Percentiles rank a stretch among this genome's conserved stretches.
phyloP scores from a whole-genome alignment of 2,797 vertebrate species.

The Takifugu rubripes region DNA sequence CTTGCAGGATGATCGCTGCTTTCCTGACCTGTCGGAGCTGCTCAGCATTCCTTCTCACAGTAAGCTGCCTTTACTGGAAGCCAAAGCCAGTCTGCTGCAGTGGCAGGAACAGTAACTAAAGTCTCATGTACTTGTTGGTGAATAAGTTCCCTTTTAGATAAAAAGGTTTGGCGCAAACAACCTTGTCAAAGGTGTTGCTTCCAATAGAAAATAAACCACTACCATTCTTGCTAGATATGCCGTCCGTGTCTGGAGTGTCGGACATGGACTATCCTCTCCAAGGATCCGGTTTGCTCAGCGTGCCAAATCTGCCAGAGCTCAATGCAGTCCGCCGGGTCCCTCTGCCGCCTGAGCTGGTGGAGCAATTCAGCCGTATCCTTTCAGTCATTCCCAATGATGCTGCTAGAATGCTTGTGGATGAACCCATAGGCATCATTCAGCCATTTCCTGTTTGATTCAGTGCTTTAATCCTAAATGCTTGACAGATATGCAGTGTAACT shows the following conservation, averaged over 20 bases:
- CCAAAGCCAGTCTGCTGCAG: too few species aligned
- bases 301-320: conserved; percentile 92
- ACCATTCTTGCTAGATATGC: conserved; percentile 77
- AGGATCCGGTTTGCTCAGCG: conserved; percentile 85
- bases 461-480: conserved; percentile 53
- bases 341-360: conserved; percentile 92
- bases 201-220: too few species aligned
- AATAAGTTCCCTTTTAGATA: too few species aligned
- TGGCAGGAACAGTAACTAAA: too few species aligned
- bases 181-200: too few species aligned
- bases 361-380: conserved; percentile 98
- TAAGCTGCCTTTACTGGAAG: conserved; percentile 52
- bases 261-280: conserved; percentile 99
- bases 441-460: background rate
- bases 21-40: conserved; percentile 90
- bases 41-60: conserved; percentile 86
- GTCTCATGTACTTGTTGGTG: too few species aligned
- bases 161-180: too few species aligned
- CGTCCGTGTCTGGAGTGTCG: conserved; percentile 90
- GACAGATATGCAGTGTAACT: conserved; percentile 98
- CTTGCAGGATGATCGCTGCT: conserved; percentile 88
- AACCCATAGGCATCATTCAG: background rate
- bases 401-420: background rate
- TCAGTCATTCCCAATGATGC: background rate
- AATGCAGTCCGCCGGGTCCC: conserved; percentile 89